Conservation (phyloP, 2,888 invertebrate genomes). For the Pachymerium ferrugineum region DNA sequence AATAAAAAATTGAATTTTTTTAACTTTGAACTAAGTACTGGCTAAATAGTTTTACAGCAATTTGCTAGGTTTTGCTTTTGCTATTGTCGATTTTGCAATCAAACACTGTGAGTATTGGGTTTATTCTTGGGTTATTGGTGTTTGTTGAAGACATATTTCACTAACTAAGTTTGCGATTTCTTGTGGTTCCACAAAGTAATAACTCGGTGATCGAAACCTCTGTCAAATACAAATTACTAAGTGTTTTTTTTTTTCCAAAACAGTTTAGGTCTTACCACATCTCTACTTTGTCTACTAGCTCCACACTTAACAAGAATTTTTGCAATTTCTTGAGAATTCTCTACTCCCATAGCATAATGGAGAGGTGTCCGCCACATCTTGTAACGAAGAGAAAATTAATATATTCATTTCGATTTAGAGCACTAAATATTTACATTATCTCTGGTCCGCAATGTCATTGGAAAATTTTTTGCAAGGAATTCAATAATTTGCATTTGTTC, state of each 20-base stretch:
- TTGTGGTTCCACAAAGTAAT: conserved; percentile 87
- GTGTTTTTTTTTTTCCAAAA: not conserved
- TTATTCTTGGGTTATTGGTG: not conserved
- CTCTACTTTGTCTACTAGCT: conserved; percentile 74
- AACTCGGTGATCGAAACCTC: conserved; percentile 81
- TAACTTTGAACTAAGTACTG: too few species aligned
- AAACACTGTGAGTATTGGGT: not conserved
- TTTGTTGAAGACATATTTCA: not conserved
- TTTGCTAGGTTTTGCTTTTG: too few species aligned
- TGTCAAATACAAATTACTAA: conserved; percentile 42
- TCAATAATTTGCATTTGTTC: conserved; percentile 76
- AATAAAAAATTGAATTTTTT: not conserved
- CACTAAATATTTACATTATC: conserved; percentile 66
- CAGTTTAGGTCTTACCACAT: conserved; percentile 55
- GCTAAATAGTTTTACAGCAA: too few species aligned
- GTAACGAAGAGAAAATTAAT: conserved; percentile 26
- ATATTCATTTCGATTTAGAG: not conserved
- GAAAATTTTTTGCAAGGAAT: conserved; percentile 65
- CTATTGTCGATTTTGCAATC: too few species aligned
- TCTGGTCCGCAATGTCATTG: conserved; percentile 67
- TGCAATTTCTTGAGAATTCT: conserved; percentile 73
- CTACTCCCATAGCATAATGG: conserved; percentile 86
- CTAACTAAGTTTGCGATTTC: conserved; percentile 56
- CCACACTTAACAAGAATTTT: conserved; percentile 74
- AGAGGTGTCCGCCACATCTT: conserved; percentile 83